Percentiles rank a stretch among this genome's conserved stretches.
These are phyloP conservation scores for Takifugu ocellatus DNA, from an alignment of 2,797 vertebrate species.

Conservation along the genomic window DNA sequence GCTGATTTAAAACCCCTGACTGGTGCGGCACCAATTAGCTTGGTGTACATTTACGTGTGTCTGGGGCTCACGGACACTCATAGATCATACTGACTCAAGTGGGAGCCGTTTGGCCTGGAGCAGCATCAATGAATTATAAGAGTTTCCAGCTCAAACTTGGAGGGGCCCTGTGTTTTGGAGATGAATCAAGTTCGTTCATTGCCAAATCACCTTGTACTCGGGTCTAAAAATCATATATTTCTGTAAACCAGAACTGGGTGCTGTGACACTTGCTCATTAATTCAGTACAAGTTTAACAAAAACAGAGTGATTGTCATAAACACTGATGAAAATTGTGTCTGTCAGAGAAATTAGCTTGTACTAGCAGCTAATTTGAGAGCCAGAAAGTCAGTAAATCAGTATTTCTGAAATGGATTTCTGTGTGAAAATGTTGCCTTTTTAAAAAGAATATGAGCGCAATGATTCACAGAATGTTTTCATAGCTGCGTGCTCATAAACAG, in stretches of 20 bases:
- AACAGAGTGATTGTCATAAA: slow-evolving; percentile 3
- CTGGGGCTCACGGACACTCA: slow-evolving; percentile 56
- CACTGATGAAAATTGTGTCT: neutral
- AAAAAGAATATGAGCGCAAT: too few species aligned
- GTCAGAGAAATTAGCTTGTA: neutral
- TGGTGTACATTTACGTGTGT: slow-evolving; percentile 57
- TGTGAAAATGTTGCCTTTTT: neutral
- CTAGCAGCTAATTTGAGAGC: neutral
- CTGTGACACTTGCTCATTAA: neutral
- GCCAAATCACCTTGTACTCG: slow-evolving; percentile 43
- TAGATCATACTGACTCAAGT: slow-evolving; percentile 68
- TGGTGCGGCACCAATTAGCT: slow-evolving; percentile 63
- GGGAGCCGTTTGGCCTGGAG: slow-evolving; percentile 68
- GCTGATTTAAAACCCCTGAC: slow-evolving; percentile 58
- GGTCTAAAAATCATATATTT: slow-evolving; percentile 28
- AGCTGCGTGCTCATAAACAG: neutral
- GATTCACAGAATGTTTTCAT: neutral
- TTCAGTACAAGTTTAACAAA: slow-evolving; percentile 7
- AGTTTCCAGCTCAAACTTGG: slow-evolving; percentile 48
- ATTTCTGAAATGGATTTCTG: neutral
- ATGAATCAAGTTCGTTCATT: slow-evolving; percentile 51
- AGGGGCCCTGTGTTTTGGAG: slow-evolving; percentile 55
- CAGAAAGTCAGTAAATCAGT: neutral
- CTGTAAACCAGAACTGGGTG: slow-evolving; percentile 18
- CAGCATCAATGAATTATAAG: slow-evolving; percentile 60